Base-by-base conservation (phyloP, 1,140 invertebrate species). In the Cydia splendana region DNA sequence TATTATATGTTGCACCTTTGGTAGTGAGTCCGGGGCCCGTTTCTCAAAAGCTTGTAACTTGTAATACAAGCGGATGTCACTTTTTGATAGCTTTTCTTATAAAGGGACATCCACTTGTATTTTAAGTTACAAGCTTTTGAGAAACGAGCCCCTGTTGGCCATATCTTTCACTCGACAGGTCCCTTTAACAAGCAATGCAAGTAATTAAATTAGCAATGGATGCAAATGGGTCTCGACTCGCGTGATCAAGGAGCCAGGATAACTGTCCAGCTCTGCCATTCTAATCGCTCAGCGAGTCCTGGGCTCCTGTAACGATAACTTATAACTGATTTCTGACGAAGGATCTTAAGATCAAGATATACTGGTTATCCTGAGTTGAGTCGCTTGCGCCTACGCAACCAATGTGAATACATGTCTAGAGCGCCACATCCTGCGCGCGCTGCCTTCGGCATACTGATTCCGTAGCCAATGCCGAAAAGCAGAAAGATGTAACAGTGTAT, bases 391-490 rank as follows among this genome's bases (percentile, higher is more conserved):
- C 57, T 24, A n/a, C 20, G 20, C 18, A 10, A 9, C 57, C 57
- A 24, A 10, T 10, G 57, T 24, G 20, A 62, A 62, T 62, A 62
- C 57, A 12, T n/a, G 57, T 4, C 10, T 12, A 18, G 15, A 34
- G 30, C 38, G 12, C 28, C 10, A 42, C 67, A 42, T 71, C 67
- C 67, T 71, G 67, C 67, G 67, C n/a, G 67, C 67, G 67, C 34
- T 18, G 34, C 34, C 34, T 38, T n/a, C 67, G 30, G 67, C 67
- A 71, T 71, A 71, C 34, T 71, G 67, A 71, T 71, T 18, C 30
- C n/a, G 34, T 12, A 12, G 9, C 7, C 24, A 24, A 51, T 18
- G 51, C 51, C 51, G 9, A 20, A 9, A 12, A 24, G 18, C 15
- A 62, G 20, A 62, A 62, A 24, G 57, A 24, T n/a, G 6, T 62